Conservation (phyloP, 2,888 invertebrate genomes). For the Petrophora chlorosata region DNA sequence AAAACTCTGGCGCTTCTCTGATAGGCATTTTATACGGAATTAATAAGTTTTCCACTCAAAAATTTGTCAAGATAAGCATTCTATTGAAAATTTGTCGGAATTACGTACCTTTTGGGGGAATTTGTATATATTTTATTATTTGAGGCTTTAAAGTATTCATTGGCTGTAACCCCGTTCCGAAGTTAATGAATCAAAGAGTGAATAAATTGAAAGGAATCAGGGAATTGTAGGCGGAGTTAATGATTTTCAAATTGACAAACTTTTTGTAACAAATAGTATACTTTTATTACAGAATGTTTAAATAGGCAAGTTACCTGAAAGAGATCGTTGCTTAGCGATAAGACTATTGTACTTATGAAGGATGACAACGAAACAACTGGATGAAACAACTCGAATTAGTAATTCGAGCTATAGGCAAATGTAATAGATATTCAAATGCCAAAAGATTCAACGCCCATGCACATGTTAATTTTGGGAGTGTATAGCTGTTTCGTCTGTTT, state of each 20-base stretch:
- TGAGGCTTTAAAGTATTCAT: constrained; percentile 5
- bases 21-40: constrained; percentile 9
- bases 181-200: too few species aligned
- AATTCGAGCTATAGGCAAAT: too few species aligned
- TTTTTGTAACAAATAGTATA: not conserved
- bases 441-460: too few species aligned
- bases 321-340: not conserved
- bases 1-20: constrained; percentile 6
- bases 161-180: too few species aligned
- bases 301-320: not conserved
- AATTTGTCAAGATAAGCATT: constrained; percentile 19
- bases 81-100: constrained; percentile 7
- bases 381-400: too few species aligned
- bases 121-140: constrained; percentile 1
- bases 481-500: too few species aligned
- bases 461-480: too few species aligned
- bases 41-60: constrained; percentile 13
- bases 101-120: constrained; percentile 6
- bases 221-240: not conserved
- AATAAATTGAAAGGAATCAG: too few species aligned
- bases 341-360: too few species aligned
- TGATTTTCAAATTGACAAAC: not conserved
- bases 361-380: too few species aligned
- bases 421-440: too few species aligned
- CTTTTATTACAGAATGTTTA: not conserved